Conservation (phyloP, 2,797 vertebrate genomes). For the Scolopax rusticola region DNA sequence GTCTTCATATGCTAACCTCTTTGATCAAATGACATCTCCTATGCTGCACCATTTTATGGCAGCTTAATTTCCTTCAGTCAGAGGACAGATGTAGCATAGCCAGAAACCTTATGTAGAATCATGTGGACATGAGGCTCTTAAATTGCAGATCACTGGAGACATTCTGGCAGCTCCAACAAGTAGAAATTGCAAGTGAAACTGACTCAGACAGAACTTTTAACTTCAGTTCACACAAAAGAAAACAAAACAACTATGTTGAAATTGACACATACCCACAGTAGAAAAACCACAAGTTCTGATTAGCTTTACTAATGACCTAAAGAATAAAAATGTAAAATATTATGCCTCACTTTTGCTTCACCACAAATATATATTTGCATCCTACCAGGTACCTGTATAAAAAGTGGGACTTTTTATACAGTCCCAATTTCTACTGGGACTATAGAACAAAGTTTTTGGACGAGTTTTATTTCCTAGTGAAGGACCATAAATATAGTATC, state of each 20-base stretch:
- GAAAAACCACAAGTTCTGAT: neutral
- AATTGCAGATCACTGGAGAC: neutral
- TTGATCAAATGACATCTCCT: neutral
- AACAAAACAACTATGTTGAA: neutral
- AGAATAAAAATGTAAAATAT: neutral
- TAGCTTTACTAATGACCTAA: neutral
- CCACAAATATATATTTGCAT: neutral
- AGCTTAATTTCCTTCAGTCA: neutral
- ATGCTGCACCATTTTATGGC: neutral
- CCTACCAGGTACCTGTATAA: too few species aligned
- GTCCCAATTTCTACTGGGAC: neutral
- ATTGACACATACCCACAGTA: neutral
- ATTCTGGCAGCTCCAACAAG: neutral
- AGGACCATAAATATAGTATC: neutral
- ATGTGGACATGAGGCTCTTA: neutral
- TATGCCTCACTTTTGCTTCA: neutral
- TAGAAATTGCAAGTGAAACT: neutral
- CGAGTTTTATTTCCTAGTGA: neutral
- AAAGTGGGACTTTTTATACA: too few species aligned
- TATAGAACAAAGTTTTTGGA: neutral
- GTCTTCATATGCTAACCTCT: neutral
- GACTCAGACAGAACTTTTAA: neutral
- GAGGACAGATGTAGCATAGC: constrained; percentile 9
- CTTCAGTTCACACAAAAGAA: neutral
- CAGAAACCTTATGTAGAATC: neutral